Evolutionary conservation across 1,140 invertebrate species (phyloP), one percentile per base, ranked within the genome.

Genomic region (Sipha flava): DNA sequence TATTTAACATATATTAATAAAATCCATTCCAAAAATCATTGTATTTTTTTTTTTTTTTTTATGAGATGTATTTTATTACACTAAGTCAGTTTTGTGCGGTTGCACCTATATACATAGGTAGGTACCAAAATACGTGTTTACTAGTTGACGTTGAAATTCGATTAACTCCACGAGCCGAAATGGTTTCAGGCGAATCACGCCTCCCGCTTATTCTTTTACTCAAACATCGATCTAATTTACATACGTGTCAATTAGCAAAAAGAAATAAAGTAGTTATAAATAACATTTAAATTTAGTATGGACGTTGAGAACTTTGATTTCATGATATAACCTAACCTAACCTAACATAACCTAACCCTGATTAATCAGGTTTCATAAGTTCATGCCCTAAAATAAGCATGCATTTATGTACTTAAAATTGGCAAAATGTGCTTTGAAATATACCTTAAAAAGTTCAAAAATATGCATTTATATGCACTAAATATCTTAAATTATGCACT

Each of bases 161-260:
- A 66, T 66, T 66, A 66, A 66, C 37, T 66, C 64, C 64, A 43
- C 21, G 64, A 43, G 21, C 21, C 64, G 23, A 66, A 59, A 40
- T 66, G 64, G 64, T 66, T 66, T 66, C 64, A 23, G 64, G 64
- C 64, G 1, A 66, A 66, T 66, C 64, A 66, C 64, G 64, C 64
- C 64, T 66, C 12, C 37, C 37, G 34, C 34, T 66, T 43, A 66
- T 37, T 16, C 21, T 66, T 66, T 66, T 43, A 23, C 34, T 40
- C 64, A 43, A 66, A 66, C 64, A 66, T 40, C 21, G 64, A 43
- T 43, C 37, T 66, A 66, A 43, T 66, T 43, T 66, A 66, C 64
- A 66, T 66, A 43, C 21, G 64, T 66, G 64, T 66, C 64, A 66
- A 66, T 66, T 66, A 43, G 64, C 64, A n/a, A 43, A 66, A 66